Percentiles rank a stretch among this genome's conserved stretches.
Conservation (phyloP, 2,888 invertebrate species). For the Apeira syringaria region DNA sequence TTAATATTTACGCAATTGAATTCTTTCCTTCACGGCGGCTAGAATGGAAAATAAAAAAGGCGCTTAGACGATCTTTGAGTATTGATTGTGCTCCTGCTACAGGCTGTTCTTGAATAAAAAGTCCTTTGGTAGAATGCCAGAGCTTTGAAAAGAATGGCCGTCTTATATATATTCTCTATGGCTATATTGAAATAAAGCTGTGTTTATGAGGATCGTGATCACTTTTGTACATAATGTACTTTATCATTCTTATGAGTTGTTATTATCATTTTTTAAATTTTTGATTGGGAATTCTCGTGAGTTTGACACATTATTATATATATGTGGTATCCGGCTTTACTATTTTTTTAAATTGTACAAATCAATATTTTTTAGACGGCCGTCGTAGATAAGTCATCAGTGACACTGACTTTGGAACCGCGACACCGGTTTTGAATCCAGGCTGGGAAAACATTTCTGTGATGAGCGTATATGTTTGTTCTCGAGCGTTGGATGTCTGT, state of each 20-base stretch:
- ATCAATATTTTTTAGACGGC: too few relatives aligned
- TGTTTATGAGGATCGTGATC: conserved; percentile 46
- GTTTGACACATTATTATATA: too few relatives aligned
- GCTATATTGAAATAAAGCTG: conserved; percentile 63
- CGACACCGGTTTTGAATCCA: too few relatives aligned
- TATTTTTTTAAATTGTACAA: too few relatives aligned
- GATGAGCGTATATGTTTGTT: too few relatives aligned
- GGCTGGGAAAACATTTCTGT: too few relatives aligned
- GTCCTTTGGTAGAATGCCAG: conserved; percentile 76
- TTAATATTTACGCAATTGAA: conserved; percentile 55
- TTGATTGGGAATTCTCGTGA: too few relatives aligned
- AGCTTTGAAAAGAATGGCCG: conserved; percentile 67
- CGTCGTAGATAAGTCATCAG: too few relatives aligned
- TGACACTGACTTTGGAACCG: too few relatives aligned
- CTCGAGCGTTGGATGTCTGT: too few relatives aligned
- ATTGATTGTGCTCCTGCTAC: conserved; percentile 70
- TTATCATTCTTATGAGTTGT: conserved; percentile 16
- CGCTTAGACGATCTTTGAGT: conserved; percentile 53
- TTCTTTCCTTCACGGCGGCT: conserved; percentile 54
- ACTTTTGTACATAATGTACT: conserved; percentile 32
- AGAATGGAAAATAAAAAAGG: conserved; percentile 56
- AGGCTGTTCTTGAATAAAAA: conserved; percentile 73
- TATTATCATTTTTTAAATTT: too few relatives aligned
- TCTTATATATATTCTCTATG: conserved; percentile 23
- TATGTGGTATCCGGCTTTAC: too few relatives aligned